phyloP scores from a whole-genome alignment of 2,797 vertebrate species.

The Acipenser ruthenus region DNA sequence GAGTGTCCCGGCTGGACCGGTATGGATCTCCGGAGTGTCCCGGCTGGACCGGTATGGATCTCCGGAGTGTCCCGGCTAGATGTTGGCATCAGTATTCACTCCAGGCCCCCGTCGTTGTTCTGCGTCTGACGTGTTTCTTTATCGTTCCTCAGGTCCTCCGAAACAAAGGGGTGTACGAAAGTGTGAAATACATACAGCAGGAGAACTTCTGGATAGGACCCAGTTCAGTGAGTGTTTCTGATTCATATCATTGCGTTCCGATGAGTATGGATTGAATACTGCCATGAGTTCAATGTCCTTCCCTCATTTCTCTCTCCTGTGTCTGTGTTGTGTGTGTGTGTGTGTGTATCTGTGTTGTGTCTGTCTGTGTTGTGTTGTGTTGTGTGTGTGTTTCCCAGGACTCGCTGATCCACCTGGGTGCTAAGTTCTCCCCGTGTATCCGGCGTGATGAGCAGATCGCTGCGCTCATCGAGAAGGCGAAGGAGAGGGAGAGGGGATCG shows the following conservation, averaged over 20 bases:
- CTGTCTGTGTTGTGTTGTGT: neutral
- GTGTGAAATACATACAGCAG: constrained; percentile 85
- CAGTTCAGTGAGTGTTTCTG: constrained; percentile 67
- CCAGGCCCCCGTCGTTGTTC: no score
- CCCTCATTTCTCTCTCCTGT: neutral
- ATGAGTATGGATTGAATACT: neutral
- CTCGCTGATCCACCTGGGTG: constrained; percentile 87
- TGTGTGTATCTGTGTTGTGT: neutral
- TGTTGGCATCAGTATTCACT: no score
- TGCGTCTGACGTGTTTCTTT: neutral
- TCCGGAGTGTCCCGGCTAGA: no score
- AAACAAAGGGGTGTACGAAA: constrained; percentile 93
- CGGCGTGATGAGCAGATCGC: constrained; percentile 73
- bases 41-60: no score
- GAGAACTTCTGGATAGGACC: constrained; percentile 97
- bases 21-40: no score
- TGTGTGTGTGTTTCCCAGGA: constrained; percentile 54
- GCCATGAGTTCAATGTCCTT: neutral
- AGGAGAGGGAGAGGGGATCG: constrained; percentile 65
- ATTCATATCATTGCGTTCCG: neutral
- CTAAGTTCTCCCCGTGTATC: constrained; percentile 93
- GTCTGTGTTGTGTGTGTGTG: neutral
- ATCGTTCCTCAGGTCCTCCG: constrained; percentile 67
- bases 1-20: no score
- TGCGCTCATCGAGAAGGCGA: constrained; percentile 62